A percentile compares a stretch with the other conserved stretches of the same genome.
phyloP scores from a whole-genome alignment of 1,140 invertebrate genomes.

The Heliconius hewitsoni region DNA sequence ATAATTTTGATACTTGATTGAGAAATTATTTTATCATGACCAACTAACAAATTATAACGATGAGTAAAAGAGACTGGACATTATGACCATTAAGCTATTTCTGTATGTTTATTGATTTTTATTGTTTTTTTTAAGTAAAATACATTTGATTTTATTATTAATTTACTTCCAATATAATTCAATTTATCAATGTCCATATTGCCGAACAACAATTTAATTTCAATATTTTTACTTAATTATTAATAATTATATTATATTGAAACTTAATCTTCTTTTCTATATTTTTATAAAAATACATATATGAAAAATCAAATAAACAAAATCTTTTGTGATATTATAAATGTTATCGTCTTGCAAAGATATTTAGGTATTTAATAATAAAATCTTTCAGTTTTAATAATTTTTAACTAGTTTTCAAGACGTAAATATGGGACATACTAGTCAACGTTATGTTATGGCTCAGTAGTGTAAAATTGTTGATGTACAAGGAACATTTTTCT shows the following conservation, averaged over 20 bases:
- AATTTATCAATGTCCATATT: neutral
- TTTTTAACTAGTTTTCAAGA: neutral
- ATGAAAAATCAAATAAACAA: neutral
- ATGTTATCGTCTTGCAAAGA: neutral
- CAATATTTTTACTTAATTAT: neutral
- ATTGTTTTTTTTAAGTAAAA: neutral
- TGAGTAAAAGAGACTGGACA: neutral
- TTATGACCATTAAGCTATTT: neutral
- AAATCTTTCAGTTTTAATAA: neutral
- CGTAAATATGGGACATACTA: neutral
- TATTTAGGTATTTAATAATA: neutral
- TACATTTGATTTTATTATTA: conserved; percentile 6
- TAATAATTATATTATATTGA: neutral
- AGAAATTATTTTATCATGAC: conserved; percentile 11
- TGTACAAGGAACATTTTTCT: neutral
- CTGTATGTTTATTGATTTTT: neutral
- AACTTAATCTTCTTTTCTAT: neutral
- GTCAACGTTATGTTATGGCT: neutral
- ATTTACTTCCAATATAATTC: neutral
- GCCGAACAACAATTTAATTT: neutral
- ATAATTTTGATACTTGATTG: conserved; percentile 22
- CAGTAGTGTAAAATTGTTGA: neutral
- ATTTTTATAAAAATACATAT: neutral
- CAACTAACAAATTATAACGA: neutral
- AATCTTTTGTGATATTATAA: neutral